These are phyloP conservation scores for Oplegnathus fasciatus DNA, from an alignment of 2,113 vertebrate genomes.

Conservation along the genomic window DNA sequence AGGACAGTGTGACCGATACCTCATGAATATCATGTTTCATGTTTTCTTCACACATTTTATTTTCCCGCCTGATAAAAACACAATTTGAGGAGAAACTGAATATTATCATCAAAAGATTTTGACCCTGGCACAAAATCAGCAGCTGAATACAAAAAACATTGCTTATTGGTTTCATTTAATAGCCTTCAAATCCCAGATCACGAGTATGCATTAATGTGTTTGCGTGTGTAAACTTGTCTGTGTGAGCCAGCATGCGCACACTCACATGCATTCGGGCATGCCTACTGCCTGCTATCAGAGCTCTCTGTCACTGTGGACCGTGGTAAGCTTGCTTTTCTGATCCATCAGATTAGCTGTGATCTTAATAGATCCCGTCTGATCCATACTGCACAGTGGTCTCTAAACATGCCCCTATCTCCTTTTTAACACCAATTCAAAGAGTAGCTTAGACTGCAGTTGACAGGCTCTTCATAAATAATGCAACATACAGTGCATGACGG, in stretches of 20 bases:
- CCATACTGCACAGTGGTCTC: constrained; percentile 44
- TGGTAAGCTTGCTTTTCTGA: constrained; percentile 55
- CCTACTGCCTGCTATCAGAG: constrained; percentile 9
- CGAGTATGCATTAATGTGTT: constrained; percentile 1
- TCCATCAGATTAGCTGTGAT: constrained; percentile 75
- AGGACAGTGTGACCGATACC: not conserved
- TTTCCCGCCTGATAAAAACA: not conserved
- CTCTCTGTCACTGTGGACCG: constrained; percentile 38
- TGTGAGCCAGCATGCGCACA: not conserved
- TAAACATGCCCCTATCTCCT: constrained; percentile 48
- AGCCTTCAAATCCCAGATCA: constrained; percentile 18
- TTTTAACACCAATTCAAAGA: constrained; percentile 55
- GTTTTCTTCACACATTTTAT: constrained; percentile 3
- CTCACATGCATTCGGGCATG: not conserved
- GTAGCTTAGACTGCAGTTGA: constrained; percentile 40
- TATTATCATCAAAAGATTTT: constrained; percentile 3
- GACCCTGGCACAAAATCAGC: constrained; percentile 2
- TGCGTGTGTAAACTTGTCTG: not conserved
- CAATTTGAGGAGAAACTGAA: not conserved
- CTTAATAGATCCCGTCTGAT: constrained; percentile 68
- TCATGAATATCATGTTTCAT: not conserved
- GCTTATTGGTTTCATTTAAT: not conserved
- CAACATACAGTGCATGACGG: constrained; percentile 3
- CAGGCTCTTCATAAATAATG: constrained; percentile 55
- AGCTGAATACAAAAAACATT: not conserved